These are phyloP conservation scores for Dolichomitus sp. DNA, from an alignment of 2,888 invertebrate species.

Conservation along the genomic window DNA sequence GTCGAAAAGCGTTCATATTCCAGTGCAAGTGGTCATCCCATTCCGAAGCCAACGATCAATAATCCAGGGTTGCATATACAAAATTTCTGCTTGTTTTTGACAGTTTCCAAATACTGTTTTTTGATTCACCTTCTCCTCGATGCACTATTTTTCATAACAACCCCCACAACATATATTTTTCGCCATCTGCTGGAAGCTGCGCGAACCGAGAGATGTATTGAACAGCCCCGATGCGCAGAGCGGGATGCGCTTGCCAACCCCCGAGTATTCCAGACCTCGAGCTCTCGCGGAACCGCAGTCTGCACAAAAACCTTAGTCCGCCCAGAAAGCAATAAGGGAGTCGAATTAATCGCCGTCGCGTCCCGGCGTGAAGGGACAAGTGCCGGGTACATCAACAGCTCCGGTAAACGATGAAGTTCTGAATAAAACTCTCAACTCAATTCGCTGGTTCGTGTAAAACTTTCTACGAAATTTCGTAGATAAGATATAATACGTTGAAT, in stretches of 20 bases:
- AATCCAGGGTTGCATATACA: neutral
- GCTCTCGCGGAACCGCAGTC: conserved; percentile 81
- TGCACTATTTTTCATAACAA: conserved; percentile 27
- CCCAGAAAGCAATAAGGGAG: conserved; percentile 74
- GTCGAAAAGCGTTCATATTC: neutral
- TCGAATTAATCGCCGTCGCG: conserved; percentile 67
- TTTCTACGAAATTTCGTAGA: conserved; percentile 54
- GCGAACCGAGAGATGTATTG: conserved; percentile 83
- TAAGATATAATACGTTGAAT: conserved; percentile 11
- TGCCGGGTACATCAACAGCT: conserved; percentile 31
- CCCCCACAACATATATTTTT: conserved; percentile 59
- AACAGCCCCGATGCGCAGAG: conserved; percentile 85
- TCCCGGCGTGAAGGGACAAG: conserved; percentile 45
- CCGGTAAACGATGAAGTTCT: conserved; percentile 42
- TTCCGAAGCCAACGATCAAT: neutral
- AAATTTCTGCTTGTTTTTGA: neutral
- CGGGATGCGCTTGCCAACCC: conserved; percentile 82
- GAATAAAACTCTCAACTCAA: neutral
- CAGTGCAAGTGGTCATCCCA: neutral
- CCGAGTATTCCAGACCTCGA: conserved; percentile 77
- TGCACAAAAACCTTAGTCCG: conserved; percentile 81
- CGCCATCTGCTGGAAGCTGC: conserved; percentile 86
- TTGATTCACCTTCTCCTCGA: neutral
- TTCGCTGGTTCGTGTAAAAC: conserved; percentile 19
- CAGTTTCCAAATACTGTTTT: neutral